Evolutionary conservation across 53 echinoderm and acorn worm genomes (phyloP).

Genomic region (Actinopyga echinites): DNA sequence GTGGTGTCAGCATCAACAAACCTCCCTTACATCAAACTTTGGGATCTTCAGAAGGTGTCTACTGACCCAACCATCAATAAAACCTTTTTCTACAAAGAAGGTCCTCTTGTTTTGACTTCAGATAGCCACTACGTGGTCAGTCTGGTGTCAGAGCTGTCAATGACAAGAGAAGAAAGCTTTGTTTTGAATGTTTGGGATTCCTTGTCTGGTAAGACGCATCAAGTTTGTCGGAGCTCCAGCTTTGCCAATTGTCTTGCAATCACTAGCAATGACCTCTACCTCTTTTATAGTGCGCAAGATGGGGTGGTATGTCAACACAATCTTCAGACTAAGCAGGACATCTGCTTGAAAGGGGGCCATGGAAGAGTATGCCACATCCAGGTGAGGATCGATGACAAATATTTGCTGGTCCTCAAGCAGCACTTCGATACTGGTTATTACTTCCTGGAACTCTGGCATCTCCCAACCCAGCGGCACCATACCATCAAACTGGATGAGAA

Average conservation of each 20-base stretch:
- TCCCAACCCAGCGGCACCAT: slow-evolving; percentile 5
- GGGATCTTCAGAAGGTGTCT: slow-evolving; percentile 62
- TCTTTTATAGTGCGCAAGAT: slow-evolving; percentile 25
- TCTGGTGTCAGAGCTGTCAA: slow-evolving; percentile 18
- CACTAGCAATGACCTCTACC: slow-evolving; percentile 8
- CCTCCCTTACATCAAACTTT: slow-evolving; percentile 91
- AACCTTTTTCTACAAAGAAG: slow-evolving; percentile 38
- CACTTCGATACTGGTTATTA: not conserved
- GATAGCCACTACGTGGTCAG: slow-evolving; percentile 30
- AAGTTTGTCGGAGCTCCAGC: not conserved
- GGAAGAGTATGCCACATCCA: slow-evolving; percentile 26
- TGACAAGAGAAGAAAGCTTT: not conserved
- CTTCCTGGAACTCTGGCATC: slow-evolving; percentile 35
- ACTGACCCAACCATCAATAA: not conserved
- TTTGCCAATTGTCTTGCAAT: slow-evolving; percentile 14
- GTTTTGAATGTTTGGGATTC: slow-evolving; percentile 36
- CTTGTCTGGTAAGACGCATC: not conserved
- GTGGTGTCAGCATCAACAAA: slow-evolving; percentile 83
- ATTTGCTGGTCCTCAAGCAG: slow-evolving; percentile 26
- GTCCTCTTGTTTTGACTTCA: slow-evolving; percentile 22
- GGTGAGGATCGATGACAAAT: slow-evolving; percentile 18
- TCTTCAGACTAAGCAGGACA: not conserved
- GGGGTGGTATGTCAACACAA: slow-evolving; percentile 25
- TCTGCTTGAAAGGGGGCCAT: slow-evolving; percentile 9
- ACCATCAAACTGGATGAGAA: slow-evolving; percentile 15